Base-by-base conservation (phyloP, 1,140 invertebrate species). In the Bombus soroeensis region DNA sequence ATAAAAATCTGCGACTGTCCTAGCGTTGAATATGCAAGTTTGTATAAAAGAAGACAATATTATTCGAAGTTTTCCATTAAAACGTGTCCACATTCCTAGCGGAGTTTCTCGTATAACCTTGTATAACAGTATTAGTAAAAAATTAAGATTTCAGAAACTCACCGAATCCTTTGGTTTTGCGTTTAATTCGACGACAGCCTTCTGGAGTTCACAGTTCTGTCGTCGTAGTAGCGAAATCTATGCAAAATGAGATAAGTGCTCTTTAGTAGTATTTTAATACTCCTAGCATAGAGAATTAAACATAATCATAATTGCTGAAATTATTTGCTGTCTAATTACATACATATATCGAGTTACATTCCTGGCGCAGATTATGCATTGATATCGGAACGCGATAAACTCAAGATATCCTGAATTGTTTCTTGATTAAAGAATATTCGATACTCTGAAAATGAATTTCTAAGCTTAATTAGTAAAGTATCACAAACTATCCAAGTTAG, bases 131-230 rank as follows among this genome's bases (percentile, higher is more conserved):
- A 28, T 28, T n/a, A 25, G 3, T 5, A 43, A 34, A 39, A 72
- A 59, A 32, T 39, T 37, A 13, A 74, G 28, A 28, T 75, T 1
- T 57, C 3, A 34, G 28, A 1, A 25, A 93, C 94, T 95, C 87
- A 95, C 95, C 89, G 92, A 83, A 64, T 94, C 93, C 62, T 89
- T 92, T 59, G 91, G 81, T 83, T 92, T 94, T 43, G 90, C 84
- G 74, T 94, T 93, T 15, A 94, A 89, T 76, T 95, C 94, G 4
- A 94, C 90, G 4, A 95, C 93, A 0, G 92, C 87, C 78, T 90
- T 94, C 77, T 95, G 94, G 2, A 95, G 89, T 70, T 95, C 94
- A 39, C 81, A 92, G 59, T 95, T 95, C 80, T 95, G 95, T 59
- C 92, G 87, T 18, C 92, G 91, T 9, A 95, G 77, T 18, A 94